Evolutionary conservation across 2,113 vertebrate genomes (phyloP), one percentile per base, ranked within the genome.

Genomic region (Archilochus colubris): DNA sequence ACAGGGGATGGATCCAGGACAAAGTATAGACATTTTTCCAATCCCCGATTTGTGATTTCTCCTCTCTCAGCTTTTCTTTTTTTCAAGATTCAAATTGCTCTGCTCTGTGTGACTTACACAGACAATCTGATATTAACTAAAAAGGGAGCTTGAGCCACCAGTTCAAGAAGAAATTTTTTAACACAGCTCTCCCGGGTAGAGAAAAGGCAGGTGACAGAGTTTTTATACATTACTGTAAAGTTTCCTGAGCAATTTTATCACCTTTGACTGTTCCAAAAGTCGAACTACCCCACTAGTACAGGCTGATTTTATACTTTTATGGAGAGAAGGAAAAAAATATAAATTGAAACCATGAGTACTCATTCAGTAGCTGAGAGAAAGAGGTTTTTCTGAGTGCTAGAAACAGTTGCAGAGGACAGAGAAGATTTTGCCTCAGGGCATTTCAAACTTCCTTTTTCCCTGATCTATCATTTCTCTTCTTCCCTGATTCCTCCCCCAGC

Each of bases 41-140:
- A 3, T 54, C 25, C 58, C 9, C 53, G 19, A 82, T 66, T 62
- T 91, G 57, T 54, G 46, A 88, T 46, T 46, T 36, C 58, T 73
- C 54, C 50, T 61, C 36, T 89, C 58, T 76, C 24, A 73, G 64
- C 7, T 16, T 51, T 63, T 46, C 50, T 27, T 53, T 85, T 78
- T 61, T 70, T 51, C 21, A 44, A 62, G 44, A 79, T 59, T 48
- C 44, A 40, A 36, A 4, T 79, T 72, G 7, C 40, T 87, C 79
- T 82, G 44, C 50, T 38, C 68, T 36, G 20, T 43, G 54, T 82
- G 25, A 20, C 75, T 95, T 73, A 61, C n/a, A 27, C 3, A 12
- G 67, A 40, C 16, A 40, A 76, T n/a, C 40, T 79, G 72, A 64
- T 96, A 95, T 90, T 82, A 95, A 86, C 69, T 67, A 53, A 91